Conservation (phyloP, 2,888 invertebrate genomes). For the Tetragnatha montana region DNA sequence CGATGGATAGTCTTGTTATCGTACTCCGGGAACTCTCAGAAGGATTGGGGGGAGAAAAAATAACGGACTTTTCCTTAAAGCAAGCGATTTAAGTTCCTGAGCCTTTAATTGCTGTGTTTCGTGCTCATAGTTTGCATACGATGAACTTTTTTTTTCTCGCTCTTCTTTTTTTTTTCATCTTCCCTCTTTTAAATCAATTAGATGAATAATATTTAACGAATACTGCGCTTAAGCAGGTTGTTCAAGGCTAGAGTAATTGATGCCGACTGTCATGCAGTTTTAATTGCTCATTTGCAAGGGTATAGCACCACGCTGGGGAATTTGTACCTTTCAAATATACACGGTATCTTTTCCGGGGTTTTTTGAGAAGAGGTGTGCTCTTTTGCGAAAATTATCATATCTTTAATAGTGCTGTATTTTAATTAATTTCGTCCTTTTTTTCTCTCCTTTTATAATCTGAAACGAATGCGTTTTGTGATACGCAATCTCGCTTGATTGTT, state of each 20-base stretch:
- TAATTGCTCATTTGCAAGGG: conserved; percentile 39
- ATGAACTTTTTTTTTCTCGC: background rate
- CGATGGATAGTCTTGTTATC: conserved; percentile 65
- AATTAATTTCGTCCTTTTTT: background rate
- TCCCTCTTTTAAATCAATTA: conserved; percentile 55
- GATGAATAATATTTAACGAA: conserved; percentile 58
- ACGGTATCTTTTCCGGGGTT: background rate
- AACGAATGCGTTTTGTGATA: conserved; percentile 4
- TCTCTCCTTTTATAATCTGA: background rate
- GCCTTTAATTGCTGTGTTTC: conserved; percentile 65
- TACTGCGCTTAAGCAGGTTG: conserved; percentile 23
- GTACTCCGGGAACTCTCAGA: conserved; percentile 50
- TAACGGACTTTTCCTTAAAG: conserved; percentile 21
- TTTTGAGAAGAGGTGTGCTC: background rate
- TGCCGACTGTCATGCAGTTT: conserved; percentile 24
- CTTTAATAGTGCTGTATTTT: background rate
- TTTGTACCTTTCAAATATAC: background rate
- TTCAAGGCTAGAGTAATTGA: conserved; percentile 22
- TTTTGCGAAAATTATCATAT: background rate
- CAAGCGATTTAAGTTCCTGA: conserved; percentile 43
- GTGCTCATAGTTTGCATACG: conserved; percentile 45
- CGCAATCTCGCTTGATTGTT: background rate
- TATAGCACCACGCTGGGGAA: background rate
- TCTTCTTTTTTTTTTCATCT: conserved; percentile 7
- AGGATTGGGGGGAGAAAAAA: conserved; percentile 25